Evolutionary conservation across 1,140 invertebrate genomes (phyloP), one percentile per base, ranked within the genome.

Genomic region (Venustaconcha ellipsiformis): DNA sequence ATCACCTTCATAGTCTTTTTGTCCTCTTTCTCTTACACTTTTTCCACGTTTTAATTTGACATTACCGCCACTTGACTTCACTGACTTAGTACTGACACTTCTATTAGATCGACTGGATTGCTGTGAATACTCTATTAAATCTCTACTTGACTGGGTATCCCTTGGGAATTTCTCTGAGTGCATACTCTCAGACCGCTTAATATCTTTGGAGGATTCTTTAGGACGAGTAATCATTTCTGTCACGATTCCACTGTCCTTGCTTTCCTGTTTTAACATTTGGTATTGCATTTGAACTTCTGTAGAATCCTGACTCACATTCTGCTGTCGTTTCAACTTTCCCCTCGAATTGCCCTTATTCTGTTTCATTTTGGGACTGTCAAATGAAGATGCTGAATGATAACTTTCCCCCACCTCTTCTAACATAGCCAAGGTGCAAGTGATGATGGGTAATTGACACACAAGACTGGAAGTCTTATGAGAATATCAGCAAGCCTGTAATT

Each of bases 201-300:
- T 58, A 64, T 48, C 37, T 48, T 48, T 48, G 14, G 58, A 37
- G 30, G 66, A 76, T 14, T 83, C 81, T 74, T 83, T 83, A 58
- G 78, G 78, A 48, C 80, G 62, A 4, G 70, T 71, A 62, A 55
- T 69, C 77, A 79, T 81, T 76, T 83, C 80, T 18, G 80, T 83
- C 55, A 80, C 80, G 17, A 80, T 80, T 55, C 78, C 81, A 71
- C 78, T 84, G 56, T 80, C 78, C 57, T 80, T 79, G 26, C 78
- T 81, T 58, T 81, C 79, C 57, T 81, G 80, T 72, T 82, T 84
- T 70, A 70, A 76, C 70, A 76, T 72, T 81, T 78, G 37, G 48
- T 60, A 56, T 74, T 71, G 70, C 75, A 77, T 77, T 74, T 78
- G 65, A 37, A 17, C 37, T 74, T 71, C 76, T 17, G 14, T 65